These are phyloP conservation scores for Muschampia plurimacula DNA, from an alignment of 2,888 invertebrate genomes.

Conservation along the genomic window DNA sequence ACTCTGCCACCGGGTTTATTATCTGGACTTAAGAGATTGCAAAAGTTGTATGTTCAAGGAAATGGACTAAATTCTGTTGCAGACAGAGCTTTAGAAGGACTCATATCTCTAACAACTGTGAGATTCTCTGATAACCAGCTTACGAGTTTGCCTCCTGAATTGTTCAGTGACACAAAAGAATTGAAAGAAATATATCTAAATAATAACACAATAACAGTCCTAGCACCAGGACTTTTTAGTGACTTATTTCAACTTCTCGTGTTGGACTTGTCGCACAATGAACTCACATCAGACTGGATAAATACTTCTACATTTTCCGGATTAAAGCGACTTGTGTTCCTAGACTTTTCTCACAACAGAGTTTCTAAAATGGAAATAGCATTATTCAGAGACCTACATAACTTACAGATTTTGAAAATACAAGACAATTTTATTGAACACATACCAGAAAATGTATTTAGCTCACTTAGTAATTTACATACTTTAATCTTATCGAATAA, in stretches of 20 bases:
- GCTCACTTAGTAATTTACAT: conserved; percentile 91
- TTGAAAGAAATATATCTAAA: conserved; percentile 92
- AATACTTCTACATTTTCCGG: conserved; percentile 93
- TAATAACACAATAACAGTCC: conserved; percentile 92
- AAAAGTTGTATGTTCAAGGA: conserved; percentile 90
- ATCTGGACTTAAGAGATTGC: conserved; percentile 89
- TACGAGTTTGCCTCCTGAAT: conserved; percentile 91
- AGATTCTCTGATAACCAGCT: conserved; percentile 93
- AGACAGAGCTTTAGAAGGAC: conserved; percentile 91
- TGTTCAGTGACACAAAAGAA: conserved; percentile 92
- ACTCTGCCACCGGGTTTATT: conserved; percentile 90
- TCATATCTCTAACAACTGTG: conserved; percentile 89
- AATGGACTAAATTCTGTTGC: conserved; percentile 91
- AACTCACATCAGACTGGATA: conserved; percentile 93
- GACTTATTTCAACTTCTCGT: conserved; percentile 91
- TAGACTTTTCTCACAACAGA: conserved; percentile 92
- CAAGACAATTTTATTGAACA: conserved; percentile 92
- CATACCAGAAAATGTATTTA: conserved; percentile 92
- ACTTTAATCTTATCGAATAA: conserved; percentile 93
- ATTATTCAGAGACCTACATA: conserved; percentile 91
- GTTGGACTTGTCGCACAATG: conserved; percentile 91
- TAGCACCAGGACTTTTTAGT: conserved; percentile 92
- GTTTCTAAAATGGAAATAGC: conserved; percentile 91
- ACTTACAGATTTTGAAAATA: conserved; percentile 91
- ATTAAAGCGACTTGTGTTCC: conserved; percentile 90